phyloP scores from a whole-genome alignment of 2,113 vertebrate species.

The Hyla sarda region DNA sequence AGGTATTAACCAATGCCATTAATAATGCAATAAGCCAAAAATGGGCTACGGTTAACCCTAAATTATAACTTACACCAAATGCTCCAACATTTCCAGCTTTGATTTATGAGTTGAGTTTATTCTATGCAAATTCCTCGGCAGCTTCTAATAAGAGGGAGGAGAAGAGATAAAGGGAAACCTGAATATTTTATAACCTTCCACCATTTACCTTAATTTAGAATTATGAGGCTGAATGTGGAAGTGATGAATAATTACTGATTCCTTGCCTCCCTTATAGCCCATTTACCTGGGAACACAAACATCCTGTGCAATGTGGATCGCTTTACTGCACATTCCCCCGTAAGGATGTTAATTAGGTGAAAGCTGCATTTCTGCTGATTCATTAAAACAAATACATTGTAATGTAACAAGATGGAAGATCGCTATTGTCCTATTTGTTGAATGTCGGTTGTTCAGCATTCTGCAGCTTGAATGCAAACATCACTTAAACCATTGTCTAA shows the following conservation, averaged over 20 bases:
- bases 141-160: constrained; percentile 86
- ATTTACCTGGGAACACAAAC: constrained; percentile 78
- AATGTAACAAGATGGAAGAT: constrained; percentile 73
- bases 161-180: constrained; percentile 81
- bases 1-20: constrained; percentile 80
- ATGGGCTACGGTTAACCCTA: constrained; percentile 85
- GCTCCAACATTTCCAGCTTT: constrained; percentile 80
- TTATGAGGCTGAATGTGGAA: constrained; percentile 86
- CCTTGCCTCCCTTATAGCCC: constrained; percentile 83
- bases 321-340: constrained; percentile 79
- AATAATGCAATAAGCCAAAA: constrained; percentile 83
- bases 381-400: constrained; percentile 76
- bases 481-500: neutral
- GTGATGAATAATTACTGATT: constrained; percentile 87
- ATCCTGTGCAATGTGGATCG: constrained; percentile 78
- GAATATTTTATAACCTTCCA: constrained; percentile 87
- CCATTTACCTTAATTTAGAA: constrained; percentile 89
- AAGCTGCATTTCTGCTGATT: constrained; percentile 79
- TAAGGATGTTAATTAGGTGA: constrained; percentile 82
- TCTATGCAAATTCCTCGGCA: constrained; percentile 86
- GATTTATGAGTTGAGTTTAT: constrained; percentile 86
- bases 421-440: constrained; percentile 75
- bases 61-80: constrained; percentile 85
- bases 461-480: neutral
- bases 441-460: constrained; percentile 66